Base-by-base conservation (phyloP, 2,113 vertebrate species). In the Megaleporinus macrocephalus region DNA sequence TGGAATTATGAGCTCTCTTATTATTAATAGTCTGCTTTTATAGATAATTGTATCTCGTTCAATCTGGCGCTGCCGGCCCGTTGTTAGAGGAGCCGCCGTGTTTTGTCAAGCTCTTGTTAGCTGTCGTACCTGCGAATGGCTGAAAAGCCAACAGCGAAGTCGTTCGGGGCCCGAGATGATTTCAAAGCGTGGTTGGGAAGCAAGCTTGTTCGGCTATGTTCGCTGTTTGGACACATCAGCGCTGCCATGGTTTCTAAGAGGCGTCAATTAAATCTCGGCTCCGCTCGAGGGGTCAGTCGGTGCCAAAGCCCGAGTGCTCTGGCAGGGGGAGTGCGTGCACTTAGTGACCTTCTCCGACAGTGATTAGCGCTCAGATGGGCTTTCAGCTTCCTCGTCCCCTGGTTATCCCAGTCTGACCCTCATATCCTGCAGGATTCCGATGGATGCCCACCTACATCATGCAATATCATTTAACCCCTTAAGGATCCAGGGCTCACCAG, bases 11-110 rank as follows among this genome's bases (percentile, higher is more conserved):
- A 86, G 85, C 81, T 87, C 66, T 75, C 80, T 86, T 76, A 59
- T 85, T 90, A 89, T 88, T 93, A 91, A 92, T 88, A 85, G 89
- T 88, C 88, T 87, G 78, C 89, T 84, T 91, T 90, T 89, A 85
- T 84, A 86, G 81, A 84, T 90, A 89, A 90, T 91, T 70, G 86
- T 83, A 62, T 88, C 86, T 89, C 73, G 63, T 89, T 89, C 81
- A 78, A 61, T 89, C 90, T 86, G 82, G 85, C 85, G 74, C 36
- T 24, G 76, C 33, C 55, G 24, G 47, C 65, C 76, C 84, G 83
- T 81, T 86, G 83, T 83, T 65, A 71, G 80, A 59, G 22, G 68
- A 87, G 73, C 79, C 16, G 41, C 33, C n/a, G 86, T 5, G 4
- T 71, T 79, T 71, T 71, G 53, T 61, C 68, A 71, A 44, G 69